Conservation (phyloP, 2,888 invertebrate species). For the Apeira syringaria region DNA sequence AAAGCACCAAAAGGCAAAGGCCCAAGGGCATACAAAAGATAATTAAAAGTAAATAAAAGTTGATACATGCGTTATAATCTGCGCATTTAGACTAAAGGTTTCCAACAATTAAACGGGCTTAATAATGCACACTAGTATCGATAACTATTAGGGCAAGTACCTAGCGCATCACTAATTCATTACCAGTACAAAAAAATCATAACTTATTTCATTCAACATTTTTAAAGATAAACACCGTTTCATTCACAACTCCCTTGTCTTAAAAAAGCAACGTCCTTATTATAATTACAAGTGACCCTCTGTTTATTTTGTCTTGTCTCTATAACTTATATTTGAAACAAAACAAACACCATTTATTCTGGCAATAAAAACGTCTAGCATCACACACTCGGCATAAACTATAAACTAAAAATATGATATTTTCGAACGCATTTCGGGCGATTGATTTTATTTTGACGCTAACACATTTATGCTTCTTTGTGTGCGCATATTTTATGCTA, state of each 20-base stretch:
- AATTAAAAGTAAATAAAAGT: too few relatives aligned
- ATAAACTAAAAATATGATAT: conserved; percentile 39
- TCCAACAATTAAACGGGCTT: too few relatives aligned
- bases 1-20: too few relatives aligned
- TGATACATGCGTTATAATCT: too few relatives aligned
- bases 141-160: too few relatives aligned
- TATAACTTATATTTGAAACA: conserved; percentile 28
- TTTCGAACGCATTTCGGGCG: conserved; percentile 48
- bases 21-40: too few relatives aligned
- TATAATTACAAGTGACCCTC: conserved; percentile 7
- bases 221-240: neutral
- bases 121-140: too few relatives aligned
- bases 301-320: conserved; percentile 17
- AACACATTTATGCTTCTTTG: conserved; percentile 64
- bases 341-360: conserved; percentile 34
- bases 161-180: too few relatives aligned
- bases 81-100: too few relatives aligned
- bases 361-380: conserved; percentile 40
- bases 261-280: conserved; percentile 4
- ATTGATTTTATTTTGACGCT: conserved; percentile 62
- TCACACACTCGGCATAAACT: conserved; percentile 34
- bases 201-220: neutral
- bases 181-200: neutral
- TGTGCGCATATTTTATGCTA: too few relatives aligned
- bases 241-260: conserved; percentile 2